phyloP scores from a whole-genome alignment of 2,113 vertebrate genomes.

The Picathartes gymnocephalus region DNA sequence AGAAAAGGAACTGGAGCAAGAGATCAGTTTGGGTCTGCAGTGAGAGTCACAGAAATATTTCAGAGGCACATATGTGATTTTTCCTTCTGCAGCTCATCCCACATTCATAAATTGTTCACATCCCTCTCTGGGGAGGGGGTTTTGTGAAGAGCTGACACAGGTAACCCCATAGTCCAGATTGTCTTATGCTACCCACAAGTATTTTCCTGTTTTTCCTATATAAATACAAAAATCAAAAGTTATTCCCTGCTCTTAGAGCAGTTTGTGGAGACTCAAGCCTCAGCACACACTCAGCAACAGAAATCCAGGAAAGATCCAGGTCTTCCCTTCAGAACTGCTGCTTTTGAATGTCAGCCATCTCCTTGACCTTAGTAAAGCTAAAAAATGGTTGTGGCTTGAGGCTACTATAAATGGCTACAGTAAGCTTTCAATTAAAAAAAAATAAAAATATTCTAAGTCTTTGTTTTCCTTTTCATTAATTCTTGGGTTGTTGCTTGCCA shows the following conservation, averaged over 20 bases:
- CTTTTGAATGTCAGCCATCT: background rate
- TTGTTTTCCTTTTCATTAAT: background rate
- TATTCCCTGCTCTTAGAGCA: background rate
- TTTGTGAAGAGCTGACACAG: background rate
- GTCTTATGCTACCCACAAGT: background rate
- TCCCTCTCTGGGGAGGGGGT: background rate
- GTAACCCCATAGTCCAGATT: background rate
- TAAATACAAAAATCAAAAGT: background rate
- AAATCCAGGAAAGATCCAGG: background rate
- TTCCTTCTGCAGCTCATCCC: background rate
- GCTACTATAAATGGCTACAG: background rate
- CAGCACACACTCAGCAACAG: background rate
- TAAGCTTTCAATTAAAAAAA: background rate
- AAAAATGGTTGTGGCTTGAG: background rate
- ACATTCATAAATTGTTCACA: background rate
- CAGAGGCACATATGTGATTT: background rate
- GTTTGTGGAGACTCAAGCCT: background rate
- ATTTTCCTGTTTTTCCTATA: background rate
- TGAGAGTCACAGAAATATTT: background rate
- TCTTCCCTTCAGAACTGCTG: background rate
- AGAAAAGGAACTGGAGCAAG: background rate
- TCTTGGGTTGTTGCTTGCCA: background rate
- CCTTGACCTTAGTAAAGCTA: background rate
- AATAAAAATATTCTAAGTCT: background rate
- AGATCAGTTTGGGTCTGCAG: background rate